Conservation (phyloP, 2,797 vertebrate genomes). For the Rhinogobio ventralis region DNA sequence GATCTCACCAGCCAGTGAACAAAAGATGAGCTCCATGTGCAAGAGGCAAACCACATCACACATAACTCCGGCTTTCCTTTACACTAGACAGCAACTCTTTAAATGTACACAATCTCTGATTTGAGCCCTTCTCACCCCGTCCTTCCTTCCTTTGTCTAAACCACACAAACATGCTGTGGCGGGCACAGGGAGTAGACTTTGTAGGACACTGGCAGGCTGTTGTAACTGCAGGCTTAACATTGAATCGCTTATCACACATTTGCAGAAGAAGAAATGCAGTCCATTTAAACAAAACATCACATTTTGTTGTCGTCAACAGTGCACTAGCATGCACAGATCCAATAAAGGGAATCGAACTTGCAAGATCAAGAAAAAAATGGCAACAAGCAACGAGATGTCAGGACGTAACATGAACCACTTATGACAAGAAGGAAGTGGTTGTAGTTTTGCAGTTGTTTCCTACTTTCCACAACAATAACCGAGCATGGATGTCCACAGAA, state of each 20-base stretch:
- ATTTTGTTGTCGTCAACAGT: background rate
- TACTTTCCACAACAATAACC: slow-evolving; percentile 40
- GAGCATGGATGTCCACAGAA: slow-evolving; percentile 45
- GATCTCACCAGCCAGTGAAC: slow-evolving; percentile 56
- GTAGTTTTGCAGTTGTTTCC: slow-evolving; percentile 7
- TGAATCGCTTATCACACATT: background rate
- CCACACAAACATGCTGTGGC: background rate
- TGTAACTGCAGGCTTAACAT: background rate
- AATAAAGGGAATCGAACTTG: background rate
- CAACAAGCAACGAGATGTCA: background rate
- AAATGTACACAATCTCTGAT: slow-evolving; percentile 38
- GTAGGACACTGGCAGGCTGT: background rate
- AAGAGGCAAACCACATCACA: slow-evolving; percentile 67
- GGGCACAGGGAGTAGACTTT: background rate
- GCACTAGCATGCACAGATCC: background rate
- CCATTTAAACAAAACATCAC: background rate
- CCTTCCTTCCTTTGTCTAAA: slow-evolving; percentile 58
- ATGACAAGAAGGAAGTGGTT: slow-evolving; percentile 36
- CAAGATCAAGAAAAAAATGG: background rate
- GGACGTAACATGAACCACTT: background rate
- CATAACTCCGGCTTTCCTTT: slow-evolving; percentile 47
- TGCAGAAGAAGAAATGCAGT: background rate
- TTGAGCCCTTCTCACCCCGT: slow-evolving; percentile 48
- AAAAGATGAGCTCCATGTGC: slow-evolving; percentile 65
- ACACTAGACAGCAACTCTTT: slow-evolving; percentile 62